These are phyloP conservation scores for Dinothrombium tinctorium DNA, from an alignment of 1,140 invertebrate species.

Conservation along the genomic window DNA sequence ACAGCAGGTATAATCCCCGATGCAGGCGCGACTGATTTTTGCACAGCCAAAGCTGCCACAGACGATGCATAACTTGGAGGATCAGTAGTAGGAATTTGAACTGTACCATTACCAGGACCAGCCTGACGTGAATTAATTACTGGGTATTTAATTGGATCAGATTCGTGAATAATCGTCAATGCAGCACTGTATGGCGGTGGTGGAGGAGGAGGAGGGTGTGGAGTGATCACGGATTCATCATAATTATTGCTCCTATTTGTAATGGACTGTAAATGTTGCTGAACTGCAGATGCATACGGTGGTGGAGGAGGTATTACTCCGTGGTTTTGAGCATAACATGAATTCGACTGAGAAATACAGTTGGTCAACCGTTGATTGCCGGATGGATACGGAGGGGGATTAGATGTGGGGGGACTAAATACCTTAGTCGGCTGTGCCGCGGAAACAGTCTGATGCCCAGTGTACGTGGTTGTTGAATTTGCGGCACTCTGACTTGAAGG, in stretches of 20 bases:
- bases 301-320: slow-evolving; percentile 11
- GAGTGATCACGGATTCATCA: no score
- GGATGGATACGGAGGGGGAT: not conserved
- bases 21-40: slow-evolving; percentile 26
- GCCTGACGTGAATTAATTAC: no score
- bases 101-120: slow-evolving; percentile 35
- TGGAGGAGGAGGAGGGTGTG: slow-evolving; percentile 19
- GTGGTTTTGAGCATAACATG: not conserved
- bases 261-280: slow-evolving; percentile 7
- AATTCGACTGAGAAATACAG: not conserved
- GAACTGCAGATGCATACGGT: slow-evolving; percentile 11
- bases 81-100: slow-evolving; percentile 37
- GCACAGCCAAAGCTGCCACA: slow-evolving; percentile 58
- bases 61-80: slow-evolving; percentile 73
- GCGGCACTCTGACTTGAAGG: not conserved
- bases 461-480: not conserved
- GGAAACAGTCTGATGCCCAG: no score
- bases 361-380: not conserved
- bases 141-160: no score
- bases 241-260: not conserved
- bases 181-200: slow-evolving; percentile 16
- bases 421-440: no score
- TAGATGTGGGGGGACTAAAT: no score
- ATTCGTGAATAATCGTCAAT: not conserved
- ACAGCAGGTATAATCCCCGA: not conserved